Percentiles rank a stretch among this genome's conserved stretches.
These are phyloP conservation scores for Synanthedon vespiformis DNA, from an alignment of 2,888 invertebrate genomes.

Conservation along the genomic window DNA sequence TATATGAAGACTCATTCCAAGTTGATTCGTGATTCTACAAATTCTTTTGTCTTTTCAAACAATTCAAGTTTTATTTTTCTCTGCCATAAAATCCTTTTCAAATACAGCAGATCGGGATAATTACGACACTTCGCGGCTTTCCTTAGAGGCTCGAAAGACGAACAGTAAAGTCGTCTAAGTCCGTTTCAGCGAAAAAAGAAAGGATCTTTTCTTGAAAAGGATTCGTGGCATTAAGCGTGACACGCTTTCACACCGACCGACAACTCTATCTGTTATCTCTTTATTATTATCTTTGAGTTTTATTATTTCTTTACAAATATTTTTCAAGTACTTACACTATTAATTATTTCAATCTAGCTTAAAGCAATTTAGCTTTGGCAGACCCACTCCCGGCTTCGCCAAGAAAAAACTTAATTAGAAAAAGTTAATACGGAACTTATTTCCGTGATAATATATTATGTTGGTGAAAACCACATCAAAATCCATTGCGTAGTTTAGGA, in stretches of 20 bases:
- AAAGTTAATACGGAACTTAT: too few species aligned
- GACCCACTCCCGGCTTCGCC: too few species aligned
- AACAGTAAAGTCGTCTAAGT: conserved; percentile 64
- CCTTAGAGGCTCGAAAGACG: conserved; percentile 51
- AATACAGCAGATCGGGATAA: conserved; percentile 37
- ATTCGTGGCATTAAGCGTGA: conserved; percentile 47
- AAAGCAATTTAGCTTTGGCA: too few species aligned
- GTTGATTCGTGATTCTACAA: too few species aligned
- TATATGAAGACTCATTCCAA: too few species aligned
- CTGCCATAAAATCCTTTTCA: conserved; percentile 11
- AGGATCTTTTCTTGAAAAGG: conserved; percentile 57
- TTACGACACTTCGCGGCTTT: conserved; percentile 66
- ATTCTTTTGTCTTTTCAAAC: too few species aligned
- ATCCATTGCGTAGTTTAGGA: too few species aligned
- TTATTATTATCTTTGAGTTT: too few species aligned
- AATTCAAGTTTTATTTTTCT: neutral
- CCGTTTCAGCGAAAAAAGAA: conserved; percentile 55
- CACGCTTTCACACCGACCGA: conserved; percentile 31
- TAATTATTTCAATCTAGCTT: neutral
- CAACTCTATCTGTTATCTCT: too few species aligned
- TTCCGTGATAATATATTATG: too few species aligned
- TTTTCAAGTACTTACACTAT: neutral
- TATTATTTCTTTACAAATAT: neutral
- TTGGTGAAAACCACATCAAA: too few species aligned
- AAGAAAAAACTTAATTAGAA: too few species aligned